phyloP scores from a whole-genome alignment of 1,140 invertebrate species.

The Druon quercuslanigerum region DNA sequence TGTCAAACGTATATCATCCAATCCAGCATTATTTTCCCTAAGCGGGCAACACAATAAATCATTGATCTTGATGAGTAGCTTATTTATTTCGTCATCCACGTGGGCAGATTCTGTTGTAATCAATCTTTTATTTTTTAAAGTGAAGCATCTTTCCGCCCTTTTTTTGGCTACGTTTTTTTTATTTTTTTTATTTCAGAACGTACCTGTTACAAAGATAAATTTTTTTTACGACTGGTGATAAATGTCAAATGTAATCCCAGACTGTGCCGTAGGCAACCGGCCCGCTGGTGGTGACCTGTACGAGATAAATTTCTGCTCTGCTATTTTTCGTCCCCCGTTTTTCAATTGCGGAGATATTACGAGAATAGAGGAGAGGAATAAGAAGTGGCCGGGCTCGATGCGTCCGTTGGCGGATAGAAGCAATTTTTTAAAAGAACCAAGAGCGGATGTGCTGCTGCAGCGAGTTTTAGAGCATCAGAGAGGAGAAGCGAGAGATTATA shows the following conservation, averaged over 20 bases:
- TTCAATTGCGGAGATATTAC: conserved; percentile 27
- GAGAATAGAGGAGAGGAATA: background rate
- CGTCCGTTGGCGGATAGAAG: background rate
- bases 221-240: conserved; percentile 30
- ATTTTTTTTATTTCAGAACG: background rate
- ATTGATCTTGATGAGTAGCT: background rate
- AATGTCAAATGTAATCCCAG: conserved; percentile 14
- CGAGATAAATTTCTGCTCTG: conserved; percentile 13
- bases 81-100: background rate
- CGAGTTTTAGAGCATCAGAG: conserved; percentile 21
- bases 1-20: conserved; percentile 1
- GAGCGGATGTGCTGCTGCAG: conserved; percentile 17
- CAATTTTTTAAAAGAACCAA: conserved; percentile 3
- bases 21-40: background rate
- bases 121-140: background rate
- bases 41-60: background rate
- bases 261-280: background rate
- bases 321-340: background rate
- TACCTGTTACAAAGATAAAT: conserved; percentile 30
- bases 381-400: conserved; percentile 3
- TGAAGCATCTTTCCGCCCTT: background rate
- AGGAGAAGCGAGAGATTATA: conserved; percentile 50
- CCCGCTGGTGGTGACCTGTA: conserved; percentile 4
- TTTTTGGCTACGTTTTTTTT: background rate
- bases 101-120: conserved; percentile 1